Percentiles rank a stretch among this genome's conserved stretches.
Conservation (phyloP, 2,797 vertebrate species). For the Tadarida brasiliensis region DNA sequence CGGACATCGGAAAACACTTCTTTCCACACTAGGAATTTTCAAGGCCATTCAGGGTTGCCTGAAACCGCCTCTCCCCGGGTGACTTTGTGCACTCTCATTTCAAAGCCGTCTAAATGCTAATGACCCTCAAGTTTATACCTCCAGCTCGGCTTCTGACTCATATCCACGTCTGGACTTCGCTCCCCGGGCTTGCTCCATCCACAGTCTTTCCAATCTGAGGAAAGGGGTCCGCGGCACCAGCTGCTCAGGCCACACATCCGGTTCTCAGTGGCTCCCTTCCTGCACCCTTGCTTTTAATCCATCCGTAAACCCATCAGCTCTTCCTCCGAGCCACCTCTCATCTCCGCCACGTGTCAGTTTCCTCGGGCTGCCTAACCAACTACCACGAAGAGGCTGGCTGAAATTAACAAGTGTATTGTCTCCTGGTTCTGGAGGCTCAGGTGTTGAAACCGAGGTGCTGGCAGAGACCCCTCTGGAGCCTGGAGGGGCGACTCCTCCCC, state of each 20-base stretch:
- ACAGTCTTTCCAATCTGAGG: neutral
- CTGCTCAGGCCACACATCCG: neutral
- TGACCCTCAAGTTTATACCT: slow-evolving; percentile 57
- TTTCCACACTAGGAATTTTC: slow-evolving; percentile 16
- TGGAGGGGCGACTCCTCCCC: fast-evolving
- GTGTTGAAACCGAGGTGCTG: neutral
- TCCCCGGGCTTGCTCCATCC: slow-evolving; percentile 29
- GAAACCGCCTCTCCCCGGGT: slow-evolving; percentile 35
- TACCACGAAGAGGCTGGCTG: neutral
- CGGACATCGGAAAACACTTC: neutral
- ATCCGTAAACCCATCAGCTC: neutral
- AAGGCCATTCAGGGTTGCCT: slow-evolving; percentile 47
- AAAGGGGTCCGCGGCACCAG: neutral
- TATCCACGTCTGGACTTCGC: neutral
- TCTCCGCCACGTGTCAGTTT: neutral
- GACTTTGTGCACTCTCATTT: slow-evolving; percentile 60
- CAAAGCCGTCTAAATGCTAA: slow-evolving; percentile 68
- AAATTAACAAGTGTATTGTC: neutral
- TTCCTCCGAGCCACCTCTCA: neutral
- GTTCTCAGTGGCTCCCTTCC: neutral
- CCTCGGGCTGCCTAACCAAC: neutral
- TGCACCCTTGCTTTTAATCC: neutral
- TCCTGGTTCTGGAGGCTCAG: neutral
- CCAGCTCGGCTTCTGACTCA: slow-evolving; percentile 70
- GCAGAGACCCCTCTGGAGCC: neutral